Evolutionary conservation across 2,888 invertebrate species (phyloP).

Genomic region (Tinea pellionella): DNA sequence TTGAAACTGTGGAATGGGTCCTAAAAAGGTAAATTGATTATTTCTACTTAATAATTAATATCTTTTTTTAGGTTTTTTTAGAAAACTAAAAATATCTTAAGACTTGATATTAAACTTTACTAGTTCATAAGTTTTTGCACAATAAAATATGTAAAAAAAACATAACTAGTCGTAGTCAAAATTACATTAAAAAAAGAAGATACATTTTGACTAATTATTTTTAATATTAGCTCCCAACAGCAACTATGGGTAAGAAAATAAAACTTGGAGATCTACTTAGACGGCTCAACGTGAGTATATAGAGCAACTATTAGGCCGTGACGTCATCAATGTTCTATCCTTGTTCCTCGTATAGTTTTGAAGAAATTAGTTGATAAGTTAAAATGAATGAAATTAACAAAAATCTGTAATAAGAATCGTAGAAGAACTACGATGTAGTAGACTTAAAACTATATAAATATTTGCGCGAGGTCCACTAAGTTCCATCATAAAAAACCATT

Average conservation of each 20-base stretch:
- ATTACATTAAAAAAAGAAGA: background rate
- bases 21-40: constrained; percentile 48
- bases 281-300: constrained; percentile 51
- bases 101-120: too few species aligned
- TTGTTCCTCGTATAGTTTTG: background rate
- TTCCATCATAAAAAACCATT: too few species aligned
- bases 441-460: too few species aligned
- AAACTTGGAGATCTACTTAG: constrained; percentile 46
- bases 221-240: background rate
- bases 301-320: constrained; percentile 16
- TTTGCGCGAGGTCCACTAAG: too few species aligned
- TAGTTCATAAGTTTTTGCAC: too few species aligned
- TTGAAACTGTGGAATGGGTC: constrained; percentile 36
- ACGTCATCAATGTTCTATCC: constrained; percentile 20
- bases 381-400: background rate
- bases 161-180: too few species aligned
- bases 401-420: too few species aligned
- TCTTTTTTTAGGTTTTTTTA: too few species aligned
- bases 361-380: background rate
- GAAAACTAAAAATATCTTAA: too few species aligned
- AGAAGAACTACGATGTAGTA: too few species aligned
- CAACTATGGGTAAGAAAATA: background rate
- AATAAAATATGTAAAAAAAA: too few species aligned
- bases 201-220: background rate
- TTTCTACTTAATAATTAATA: background rate